A percentile compares a stretch with the other conserved stretches of the same genome.
These are phyloP conservation scores for Laticauda colubrina DNA, from an alignment of 2,113 vertebrate genomes.

Conservation along the genomic window DNA sequence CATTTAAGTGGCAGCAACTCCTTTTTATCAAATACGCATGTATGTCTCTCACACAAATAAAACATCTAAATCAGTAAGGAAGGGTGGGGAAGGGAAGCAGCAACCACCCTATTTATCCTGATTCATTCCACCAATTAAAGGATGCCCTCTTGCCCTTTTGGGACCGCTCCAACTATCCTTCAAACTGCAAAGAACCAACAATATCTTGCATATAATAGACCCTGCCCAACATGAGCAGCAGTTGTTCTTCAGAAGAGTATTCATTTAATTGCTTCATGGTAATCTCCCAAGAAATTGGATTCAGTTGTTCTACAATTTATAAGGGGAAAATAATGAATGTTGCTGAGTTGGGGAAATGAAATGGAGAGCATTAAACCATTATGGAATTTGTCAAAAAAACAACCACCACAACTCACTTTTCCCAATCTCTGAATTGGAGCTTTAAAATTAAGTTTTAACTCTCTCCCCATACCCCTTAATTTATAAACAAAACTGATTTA, in stretches of 20 bases:
- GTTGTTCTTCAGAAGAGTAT: conserved; percentile 50
- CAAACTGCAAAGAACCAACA: conserved; percentile 34
- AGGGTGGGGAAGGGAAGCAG: conserved; percentile 35
- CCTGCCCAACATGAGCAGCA: conserved; percentile 43
- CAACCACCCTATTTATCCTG: conserved; percentile 41
- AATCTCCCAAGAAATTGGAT: conserved; percentile 64
- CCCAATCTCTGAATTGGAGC: conserved; percentile 50
- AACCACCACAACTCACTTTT: background rate
- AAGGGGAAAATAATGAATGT: conserved; percentile 57
- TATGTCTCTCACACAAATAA: conserved; percentile 17
- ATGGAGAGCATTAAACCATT: conserved; percentile 54
- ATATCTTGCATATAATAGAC: conserved; percentile 31
- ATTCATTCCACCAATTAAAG: conserved; percentile 3
- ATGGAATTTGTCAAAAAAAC: conserved; percentile 22
- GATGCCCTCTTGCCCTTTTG: background rate
- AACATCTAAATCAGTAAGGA: conserved; percentile 5
- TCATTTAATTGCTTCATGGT: conserved; percentile 63
- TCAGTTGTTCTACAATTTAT: conserved; percentile 60
- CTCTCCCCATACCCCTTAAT: conserved; percentile 28
- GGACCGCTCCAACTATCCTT: conserved; percentile 31
- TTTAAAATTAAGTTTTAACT: conserved; percentile 57
- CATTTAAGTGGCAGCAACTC: conserved; percentile 34
- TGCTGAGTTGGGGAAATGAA: conserved; percentile 61
- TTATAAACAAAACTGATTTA: background rate
- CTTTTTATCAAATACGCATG: conserved; percentile 38